A percentile compares a stretch with the other conserved stretches of the same genome.
Evolutionary conservation across 2,797 vertebrate species (phyloP).

Genomic region (Acanthurus tractus): DNA sequence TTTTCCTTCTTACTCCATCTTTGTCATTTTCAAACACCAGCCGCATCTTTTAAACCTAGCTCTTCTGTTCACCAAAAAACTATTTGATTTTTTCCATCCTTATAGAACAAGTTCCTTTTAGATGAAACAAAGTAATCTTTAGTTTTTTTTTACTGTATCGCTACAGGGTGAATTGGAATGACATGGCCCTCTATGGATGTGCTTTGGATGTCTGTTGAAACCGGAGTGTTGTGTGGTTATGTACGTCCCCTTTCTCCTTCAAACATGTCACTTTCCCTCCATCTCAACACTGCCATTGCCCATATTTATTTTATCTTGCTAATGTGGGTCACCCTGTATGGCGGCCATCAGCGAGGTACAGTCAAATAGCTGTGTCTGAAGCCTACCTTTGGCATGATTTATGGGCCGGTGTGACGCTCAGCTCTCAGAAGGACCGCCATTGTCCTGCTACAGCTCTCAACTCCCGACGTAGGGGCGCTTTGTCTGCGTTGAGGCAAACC

Average conservation of each 20-base stretch:
- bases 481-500: slow-evolving; percentile 97
- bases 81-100: slow-evolving; percentile 74
- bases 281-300: slow-evolving; percentile 75
- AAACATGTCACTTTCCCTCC: slow-evolving; percentile 81
- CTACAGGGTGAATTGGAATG: slow-evolving; percentile 68
- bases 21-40: slow-evolving; percentile 66
- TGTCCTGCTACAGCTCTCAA: slow-evolving; percentile 91
- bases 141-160: slow-evolving; percentile 49
- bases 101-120: slow-evolving; percentile 48
- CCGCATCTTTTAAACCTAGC: slow-evolving; percentile 55
- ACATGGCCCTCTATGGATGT: slow-evolving; percentile 68
- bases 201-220: slow-evolving; percentile 55
- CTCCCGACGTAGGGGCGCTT: slow-evolving; percentile 92
- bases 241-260: slow-evolving; percentile 81
- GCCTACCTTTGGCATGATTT: slow-evolving; percentile 92
- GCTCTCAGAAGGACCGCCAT: slow-evolving; percentile 91
- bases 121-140: slow-evolving; percentile 60
- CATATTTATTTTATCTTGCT: slow-evolving; percentile 91
- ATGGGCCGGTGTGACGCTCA: slow-evolving; percentile 86
- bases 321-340: slow-evolving; percentile 88
- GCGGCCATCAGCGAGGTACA: slow-evolving; percentile 85
- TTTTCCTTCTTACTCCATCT: slow-evolving; percentile 69
- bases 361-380: slow-evolving; percentile 90
- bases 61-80: slow-evolving; percentile 55
- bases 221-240: slow-evolving; percentile 73